phyloP scores from a whole-genome alignment of 2,797 vertebrate genomes.

The Platyrinchus mystaceus region DNA sequence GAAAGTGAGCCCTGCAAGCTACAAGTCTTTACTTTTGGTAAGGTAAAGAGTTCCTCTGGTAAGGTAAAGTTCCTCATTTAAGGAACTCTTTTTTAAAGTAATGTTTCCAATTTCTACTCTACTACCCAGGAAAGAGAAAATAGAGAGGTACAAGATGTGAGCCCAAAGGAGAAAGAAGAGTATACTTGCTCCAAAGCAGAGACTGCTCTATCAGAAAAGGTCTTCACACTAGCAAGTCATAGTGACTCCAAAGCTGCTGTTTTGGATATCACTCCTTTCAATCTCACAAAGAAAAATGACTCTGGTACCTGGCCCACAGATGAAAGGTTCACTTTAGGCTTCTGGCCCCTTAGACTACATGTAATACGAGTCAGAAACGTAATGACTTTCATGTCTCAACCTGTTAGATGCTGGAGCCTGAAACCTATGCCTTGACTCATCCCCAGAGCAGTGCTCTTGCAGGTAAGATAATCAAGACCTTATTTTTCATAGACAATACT shows the following conservation, averaged over 20 bases:
- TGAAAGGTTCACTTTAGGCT: conserved; percentile 66
- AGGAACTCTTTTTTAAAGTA: neutral
- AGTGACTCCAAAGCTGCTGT: conserved; percentile 21
- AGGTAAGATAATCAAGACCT: conserved; percentile 59
- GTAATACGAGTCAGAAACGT: conserved; percentile 55
- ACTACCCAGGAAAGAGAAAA: neutral
- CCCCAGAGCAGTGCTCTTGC: conserved; percentile 42
- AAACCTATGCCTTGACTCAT: conserved; percentile 63
- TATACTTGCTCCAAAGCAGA: neutral
- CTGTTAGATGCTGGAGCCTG: conserved; percentile 51
- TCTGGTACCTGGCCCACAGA: conserved; percentile 65
- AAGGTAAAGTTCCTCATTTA: neutral
- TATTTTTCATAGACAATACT: conserved; percentile 31
- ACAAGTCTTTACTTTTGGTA: neutral
- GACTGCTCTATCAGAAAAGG: neutral
- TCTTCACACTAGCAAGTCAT: neutral
- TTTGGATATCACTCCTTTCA: conserved; percentile 46
- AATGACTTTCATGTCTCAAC: conserved; percentile 61
- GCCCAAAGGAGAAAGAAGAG: neutral
- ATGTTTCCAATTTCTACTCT: neutral
- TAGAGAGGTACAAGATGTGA: neutral
- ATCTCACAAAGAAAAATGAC: conserved; percentile 59
- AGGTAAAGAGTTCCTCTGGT: too few relatives aligned
- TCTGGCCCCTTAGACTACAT: conserved; percentile 60
- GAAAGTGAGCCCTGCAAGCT: neutral